Conservation (phyloP, 1,140 invertebrate genomes). For the Drosophila trapezifrons region DNA sequence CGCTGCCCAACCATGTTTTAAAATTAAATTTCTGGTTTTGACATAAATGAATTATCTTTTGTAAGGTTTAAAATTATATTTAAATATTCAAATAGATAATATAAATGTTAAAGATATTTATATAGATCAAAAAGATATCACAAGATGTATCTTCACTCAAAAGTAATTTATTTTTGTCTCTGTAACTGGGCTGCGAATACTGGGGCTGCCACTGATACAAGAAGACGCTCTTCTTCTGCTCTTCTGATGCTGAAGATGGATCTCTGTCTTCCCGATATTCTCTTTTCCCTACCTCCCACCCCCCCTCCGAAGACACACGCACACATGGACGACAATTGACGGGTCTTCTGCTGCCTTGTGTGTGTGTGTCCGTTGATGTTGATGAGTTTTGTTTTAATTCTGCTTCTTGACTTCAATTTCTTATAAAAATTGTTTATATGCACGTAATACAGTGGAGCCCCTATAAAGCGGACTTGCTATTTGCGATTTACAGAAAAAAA, state of each 20-base stretch:
- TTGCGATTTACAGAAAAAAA: neutral
- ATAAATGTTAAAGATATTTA: no score
- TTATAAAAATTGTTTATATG: conserved; percentile 79
- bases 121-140: neutral
- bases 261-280: conserved; percentile 45
- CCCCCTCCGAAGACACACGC: conserved; percentile 8
- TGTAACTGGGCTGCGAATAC: conserved; percentile 37
- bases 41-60: neutral
- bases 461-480: conserved; percentile 6
- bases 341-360: conserved; percentile 35
- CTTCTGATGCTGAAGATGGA: conserved; percentile 66
- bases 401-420: conserved; percentile 82
- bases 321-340: conserved; percentile 53
- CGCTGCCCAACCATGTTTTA: neutral
- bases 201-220: neutral
- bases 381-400: conserved; percentile 83
- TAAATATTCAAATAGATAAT: no score
- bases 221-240: conserved; percentile 8
- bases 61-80: no score
- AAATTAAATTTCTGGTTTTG: neutral
- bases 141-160: neutral
- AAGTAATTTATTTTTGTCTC: conserved; percentile 10
- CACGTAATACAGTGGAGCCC: conserved; percentile 54
- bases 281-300: conserved; percentile 19
- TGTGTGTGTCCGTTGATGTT: conserved; percentile 50